These are phyloP conservation scores for Umimayanthus kanabou DNA, from an alignment of 92 coral and sea anemone genomes.

Conservation along the genomic window DNA sequence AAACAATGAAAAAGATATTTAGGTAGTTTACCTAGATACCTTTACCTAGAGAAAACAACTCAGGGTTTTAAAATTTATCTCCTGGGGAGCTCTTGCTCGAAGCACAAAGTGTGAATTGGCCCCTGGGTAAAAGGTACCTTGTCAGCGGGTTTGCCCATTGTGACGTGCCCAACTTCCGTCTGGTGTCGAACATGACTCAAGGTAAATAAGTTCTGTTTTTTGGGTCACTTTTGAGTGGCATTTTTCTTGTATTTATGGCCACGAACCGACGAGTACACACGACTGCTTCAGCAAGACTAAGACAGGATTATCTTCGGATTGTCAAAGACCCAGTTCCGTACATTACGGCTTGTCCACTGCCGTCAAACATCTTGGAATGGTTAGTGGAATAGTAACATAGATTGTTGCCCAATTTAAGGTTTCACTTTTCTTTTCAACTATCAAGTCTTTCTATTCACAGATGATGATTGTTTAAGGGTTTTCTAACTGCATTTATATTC, in stretches of 20 bases:
- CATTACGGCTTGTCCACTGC: conserved; percentile 92
- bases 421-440: not conserved
- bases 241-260: conserved; percentile 67
- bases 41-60: not conserved
- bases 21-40: not conserved
- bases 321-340: conserved; percentile 94
- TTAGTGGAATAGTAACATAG: conserved; percentile 17
- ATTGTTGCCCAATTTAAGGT: not conserved
- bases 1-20: not conserved
- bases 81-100: not conserved
- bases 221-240: conserved; percentile 10
- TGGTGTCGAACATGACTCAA: not conserved
- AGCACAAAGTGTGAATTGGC: not conserved
- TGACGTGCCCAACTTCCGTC: conserved; percentile 45
- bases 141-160: conserved; percentile 46
- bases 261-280: conserved; percentile 90
- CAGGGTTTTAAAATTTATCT: not conserved
- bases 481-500: too few species aligned
- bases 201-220: not conserved
- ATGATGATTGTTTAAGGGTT: not conserved
- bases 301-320: conserved; percentile 93
- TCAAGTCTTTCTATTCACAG: not conserved
- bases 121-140: conserved; percentile 10
- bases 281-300: conserved; percentile 93
- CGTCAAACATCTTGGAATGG: conserved; percentile 97